Base-by-base conservation (phyloP, 2,113 vertebrate species). In the Piaya cayana region DNA sequence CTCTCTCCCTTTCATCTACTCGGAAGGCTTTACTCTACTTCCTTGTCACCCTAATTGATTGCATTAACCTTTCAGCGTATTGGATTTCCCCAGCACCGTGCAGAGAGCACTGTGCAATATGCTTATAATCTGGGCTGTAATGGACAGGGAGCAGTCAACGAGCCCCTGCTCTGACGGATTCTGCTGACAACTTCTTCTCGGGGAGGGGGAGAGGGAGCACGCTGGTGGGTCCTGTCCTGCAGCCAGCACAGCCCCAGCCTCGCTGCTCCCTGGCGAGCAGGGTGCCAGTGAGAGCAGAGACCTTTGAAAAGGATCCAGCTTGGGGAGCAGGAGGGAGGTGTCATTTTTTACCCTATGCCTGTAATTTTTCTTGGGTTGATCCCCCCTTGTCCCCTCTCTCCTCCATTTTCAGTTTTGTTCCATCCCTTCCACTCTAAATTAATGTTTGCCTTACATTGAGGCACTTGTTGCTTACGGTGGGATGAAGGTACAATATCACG, bases 1-100 rank as follows among this genome's bases (percentile, higher is more conserved):
- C 93, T 97, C 97, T 96, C 98, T 98, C 97, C 97, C 98, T 98
- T 98, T 98, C 98, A 98, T 98, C 98, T 96, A 99, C 99, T 99
- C 99, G 98, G 98, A 99, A 99, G 98, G 98, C 98, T 99, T 99
- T 99, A 99, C 99, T 99, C 99, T 98, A 99, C 99, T 99, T 99
- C 99, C 99, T 99, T 99, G 99, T 99, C 99, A 99, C 99, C 99
- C 98, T 99, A 99, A 99, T 99, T 99, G 99, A 99, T 99, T 99
- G 99, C 99, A 99, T 99, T 99, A 99, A 99, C 99, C 99, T 99
- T 99, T 99, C 98, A 99, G 99, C 98, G 99, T 99, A 99, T 99
- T 99, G 99, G 99, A 99, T 99, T 99, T 99, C 99, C 98, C 98
- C 97, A 98, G 99, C 99, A 98, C 99, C 98, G 98, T 98, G 98